These are phyloP conservation scores for Baryphthengus martii DNA, from an alignment of 2,113 vertebrate species.

Conservation along the genomic window DNA sequence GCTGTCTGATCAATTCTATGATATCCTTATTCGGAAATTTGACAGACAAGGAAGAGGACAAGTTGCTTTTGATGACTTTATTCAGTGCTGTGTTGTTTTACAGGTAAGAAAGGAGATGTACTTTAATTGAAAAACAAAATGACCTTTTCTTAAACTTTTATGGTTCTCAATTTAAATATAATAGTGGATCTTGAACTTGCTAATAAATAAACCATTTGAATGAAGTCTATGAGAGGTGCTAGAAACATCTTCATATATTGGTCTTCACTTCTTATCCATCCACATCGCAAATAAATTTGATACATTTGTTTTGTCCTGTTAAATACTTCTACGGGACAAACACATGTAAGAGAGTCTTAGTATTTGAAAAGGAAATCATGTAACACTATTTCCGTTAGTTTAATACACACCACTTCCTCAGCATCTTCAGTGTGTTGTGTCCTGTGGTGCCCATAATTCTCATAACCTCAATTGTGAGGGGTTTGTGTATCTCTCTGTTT, in stretches of 20 bases:
- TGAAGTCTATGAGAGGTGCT: neutral
- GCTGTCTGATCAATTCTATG: slow-evolving; percentile 94
- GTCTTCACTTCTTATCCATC: neutral
- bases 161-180: neutral
- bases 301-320: neutral
- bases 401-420: neutral
- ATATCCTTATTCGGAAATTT: slow-evolving; percentile 94
- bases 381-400: neutral
- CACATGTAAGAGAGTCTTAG: neutral
- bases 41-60: slow-evolving; percentile 95
- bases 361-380: neutral
- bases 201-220: neutral
- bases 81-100: slow-evolving; percentile 96
- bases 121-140: neutral
- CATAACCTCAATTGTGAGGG: fast-evolving
- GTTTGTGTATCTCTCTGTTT: neutral
- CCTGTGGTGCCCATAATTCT: neutral
- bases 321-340: neutral
- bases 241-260: neutral
- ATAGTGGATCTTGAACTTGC: neutral
- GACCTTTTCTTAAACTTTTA: neutral
- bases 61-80: slow-evolving; percentile 98
- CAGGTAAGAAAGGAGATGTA: slow-evolving; percentile 80
- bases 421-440: neutral
- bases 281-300: neutral